Percentiles rank a stretch among this genome's conserved stretches.
These are phyloP conservation scores for Tetrao urogallus DNA, from an alignment of 2,113 vertebrate species.

Conservation along the genomic window DNA sequence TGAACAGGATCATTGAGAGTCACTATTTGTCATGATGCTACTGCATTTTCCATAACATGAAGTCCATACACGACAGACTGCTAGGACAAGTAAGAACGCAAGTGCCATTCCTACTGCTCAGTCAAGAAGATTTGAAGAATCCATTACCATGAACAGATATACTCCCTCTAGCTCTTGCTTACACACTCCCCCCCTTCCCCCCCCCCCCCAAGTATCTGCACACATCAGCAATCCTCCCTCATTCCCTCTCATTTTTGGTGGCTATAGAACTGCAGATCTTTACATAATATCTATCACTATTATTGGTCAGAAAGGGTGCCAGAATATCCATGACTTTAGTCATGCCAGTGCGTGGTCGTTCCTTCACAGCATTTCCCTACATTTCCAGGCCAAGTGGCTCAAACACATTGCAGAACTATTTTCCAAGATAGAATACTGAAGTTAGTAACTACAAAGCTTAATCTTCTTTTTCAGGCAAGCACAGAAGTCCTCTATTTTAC, in stretches of 20 bases:
- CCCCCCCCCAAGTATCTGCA: not conserved
- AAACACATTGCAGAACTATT: not conserved
- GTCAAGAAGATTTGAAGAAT: not conserved
- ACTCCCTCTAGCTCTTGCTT: not conserved
- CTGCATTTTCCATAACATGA: fast-evolving
- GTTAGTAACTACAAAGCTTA: not conserved
- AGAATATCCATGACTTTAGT: not conserved
- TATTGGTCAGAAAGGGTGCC: not conserved
- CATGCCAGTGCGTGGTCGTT: not conserved
- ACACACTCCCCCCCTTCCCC: not conserved
- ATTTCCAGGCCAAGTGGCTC: not conserved
- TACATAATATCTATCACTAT: fast-evolving
- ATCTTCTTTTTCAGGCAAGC: not conserved
- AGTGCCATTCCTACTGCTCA: not conserved
- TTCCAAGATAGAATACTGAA: not conserved
- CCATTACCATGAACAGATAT: not conserved
- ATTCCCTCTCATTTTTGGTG: not conserved
- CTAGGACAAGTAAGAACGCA: not conserved
- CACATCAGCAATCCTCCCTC: not conserved
- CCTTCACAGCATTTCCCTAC: not conserved
- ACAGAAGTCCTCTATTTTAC: not conserved
- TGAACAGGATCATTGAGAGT: not conserved
- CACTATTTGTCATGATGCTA: not conserved
- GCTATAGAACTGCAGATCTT: not conserved
- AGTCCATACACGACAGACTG: not conserved